Evolutionary conservation across 2,888 invertebrate species (phyloP).

Genomic region (Rhorus exstirpatorius): DNA sequence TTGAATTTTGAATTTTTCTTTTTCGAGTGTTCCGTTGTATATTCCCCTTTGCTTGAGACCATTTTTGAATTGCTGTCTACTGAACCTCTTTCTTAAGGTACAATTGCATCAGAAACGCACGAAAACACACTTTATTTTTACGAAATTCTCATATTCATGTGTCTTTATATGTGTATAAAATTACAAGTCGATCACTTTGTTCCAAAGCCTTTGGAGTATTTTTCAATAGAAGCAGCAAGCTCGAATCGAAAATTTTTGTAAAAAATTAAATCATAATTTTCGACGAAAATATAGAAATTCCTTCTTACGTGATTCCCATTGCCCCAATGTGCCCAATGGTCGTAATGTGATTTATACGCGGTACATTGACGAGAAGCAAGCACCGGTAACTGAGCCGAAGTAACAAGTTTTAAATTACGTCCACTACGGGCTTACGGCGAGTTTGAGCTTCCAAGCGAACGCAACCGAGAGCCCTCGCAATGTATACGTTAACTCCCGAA

Average conservation of each 20-base stretch:
- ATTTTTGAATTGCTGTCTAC: no score
- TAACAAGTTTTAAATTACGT: constrained; percentile 75
- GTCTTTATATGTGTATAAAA: no score
- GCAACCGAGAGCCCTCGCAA: not conserved
- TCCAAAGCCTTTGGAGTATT: not conserved
- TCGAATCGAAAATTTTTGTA: not conserved
- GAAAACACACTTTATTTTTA: no score
- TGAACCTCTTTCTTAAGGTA: no score
- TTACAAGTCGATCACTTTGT: no score
- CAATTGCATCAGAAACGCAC: no score
- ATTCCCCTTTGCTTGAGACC: no score
- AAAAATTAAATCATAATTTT: not conserved
- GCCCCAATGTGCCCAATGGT: not conserved
- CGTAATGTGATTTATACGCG: not conserved
- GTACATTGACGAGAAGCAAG: constrained; percentile 1
- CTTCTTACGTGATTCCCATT: constrained; percentile 3
- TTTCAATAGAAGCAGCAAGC: not conserved
- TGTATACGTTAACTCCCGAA: constrained; percentile 1
- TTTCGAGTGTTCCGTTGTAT: no score
- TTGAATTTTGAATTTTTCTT: no score
- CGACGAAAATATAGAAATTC: not conserved
- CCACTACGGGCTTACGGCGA: constrained; percentile 27
- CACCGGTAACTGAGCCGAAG: constrained; percentile 3
- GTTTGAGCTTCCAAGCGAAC: constrained; percentile 4
- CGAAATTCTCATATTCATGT: not conserved